Evolutionary conservation across 1,140 invertebrate species (phyloP).

Genomic region (Drosophila subpulchrella): DNA sequence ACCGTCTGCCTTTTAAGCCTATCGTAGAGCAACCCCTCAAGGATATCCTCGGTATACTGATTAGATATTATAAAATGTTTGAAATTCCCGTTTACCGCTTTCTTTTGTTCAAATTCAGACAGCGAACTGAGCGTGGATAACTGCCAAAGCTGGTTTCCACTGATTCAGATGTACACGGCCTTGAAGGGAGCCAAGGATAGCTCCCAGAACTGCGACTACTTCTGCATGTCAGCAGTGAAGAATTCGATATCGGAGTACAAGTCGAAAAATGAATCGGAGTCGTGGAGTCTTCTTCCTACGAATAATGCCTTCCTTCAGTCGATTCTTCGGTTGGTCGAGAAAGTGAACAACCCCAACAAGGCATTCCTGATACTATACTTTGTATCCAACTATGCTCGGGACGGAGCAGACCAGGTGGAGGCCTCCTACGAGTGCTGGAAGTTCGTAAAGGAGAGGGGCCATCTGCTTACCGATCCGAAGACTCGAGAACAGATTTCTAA

Average conservation of each 20-base stretch:
- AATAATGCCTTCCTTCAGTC: slow-evolving; percentile 84
- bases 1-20: slow-evolving; percentile 76
- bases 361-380: slow-evolving; percentile 78
- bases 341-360: slow-evolving; percentile 66
- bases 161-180: slow-evolving; percentile 76
- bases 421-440: slow-evolving; percentile 87
- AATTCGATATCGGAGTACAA: slow-evolving; percentile 81
- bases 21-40: slow-evolving; percentile 76
- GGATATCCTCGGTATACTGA: slow-evolving; percentile 69
- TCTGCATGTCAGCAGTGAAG: slow-evolving; percentile 82
- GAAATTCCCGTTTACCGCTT: neutral
- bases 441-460: slow-evolving; percentile 84
- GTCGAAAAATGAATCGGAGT: slow-evolving; percentile 63
- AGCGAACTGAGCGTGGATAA: slow-evolving; percentile 80
- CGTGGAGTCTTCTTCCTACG: slow-evolving; percentile 76
- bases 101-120: slow-evolving; percentile 20
- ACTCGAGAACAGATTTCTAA: slow-evolving; percentile 84
- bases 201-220: slow-evolving; percentile 72
- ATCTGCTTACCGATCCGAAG: slow-evolving; percentile 84
- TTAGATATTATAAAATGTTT: neutral
- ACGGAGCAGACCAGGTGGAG: slow-evolving; percentile 87
- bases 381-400: slow-evolving; percentile 72
- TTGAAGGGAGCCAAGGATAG: slow-evolving; percentile 68
- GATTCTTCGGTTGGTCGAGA: slow-evolving; percentile 66
- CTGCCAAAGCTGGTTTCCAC: slow-evolving; percentile 80